Evolutionary conservation across 2,888 invertebrate genomes (phyloP).

Genomic region (Gisinianus flammeolus): DNA sequence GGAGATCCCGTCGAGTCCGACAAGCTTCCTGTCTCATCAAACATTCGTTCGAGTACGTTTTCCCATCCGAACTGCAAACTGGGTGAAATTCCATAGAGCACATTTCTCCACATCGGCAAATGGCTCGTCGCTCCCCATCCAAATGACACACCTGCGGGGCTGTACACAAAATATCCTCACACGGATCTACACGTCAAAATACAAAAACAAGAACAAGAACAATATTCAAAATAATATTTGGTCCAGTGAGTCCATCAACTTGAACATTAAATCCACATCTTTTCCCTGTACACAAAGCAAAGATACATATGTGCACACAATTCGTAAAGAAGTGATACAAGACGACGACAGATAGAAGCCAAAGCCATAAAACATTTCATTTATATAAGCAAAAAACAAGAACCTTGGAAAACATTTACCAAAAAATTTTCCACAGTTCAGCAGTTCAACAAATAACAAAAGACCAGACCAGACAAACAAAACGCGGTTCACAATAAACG

Average conservation of each 20-base stretch:
- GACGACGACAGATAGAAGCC: neutral
- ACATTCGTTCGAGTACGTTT: constrained; percentile 82
- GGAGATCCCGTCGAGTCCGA: constrained; percentile 72
- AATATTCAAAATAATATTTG: neutral
- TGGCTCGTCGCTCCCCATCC: constrained; percentile 76
- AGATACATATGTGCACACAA: neutral
- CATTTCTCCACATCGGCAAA: constrained; percentile 74
- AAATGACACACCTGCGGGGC: constrained; percentile 83
- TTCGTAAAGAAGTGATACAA: too few species aligned
- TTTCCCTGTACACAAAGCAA: neutral
- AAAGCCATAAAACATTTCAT: neutral
- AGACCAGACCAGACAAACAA: too few species aligned
- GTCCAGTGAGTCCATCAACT: neutral
- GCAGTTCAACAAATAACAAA: too few species aligned
- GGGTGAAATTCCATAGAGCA: constrained; percentile 77
- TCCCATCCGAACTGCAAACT: constrained; percentile 70
- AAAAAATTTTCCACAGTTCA: too few species aligned
- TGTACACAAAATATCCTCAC: constrained; percentile 76
- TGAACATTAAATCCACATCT: neutral
- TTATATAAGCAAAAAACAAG: neutral
- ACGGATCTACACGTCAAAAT: constrained; percentile 75
- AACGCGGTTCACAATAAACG: too few species aligned
- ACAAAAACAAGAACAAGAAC: neutral
- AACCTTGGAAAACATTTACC: too few species aligned
- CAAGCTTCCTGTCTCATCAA: constrained; percentile 80